phyloP scores from a whole-genome alignment of 2,888 invertebrate genomes.

The Agrypnus murinus region DNA sequence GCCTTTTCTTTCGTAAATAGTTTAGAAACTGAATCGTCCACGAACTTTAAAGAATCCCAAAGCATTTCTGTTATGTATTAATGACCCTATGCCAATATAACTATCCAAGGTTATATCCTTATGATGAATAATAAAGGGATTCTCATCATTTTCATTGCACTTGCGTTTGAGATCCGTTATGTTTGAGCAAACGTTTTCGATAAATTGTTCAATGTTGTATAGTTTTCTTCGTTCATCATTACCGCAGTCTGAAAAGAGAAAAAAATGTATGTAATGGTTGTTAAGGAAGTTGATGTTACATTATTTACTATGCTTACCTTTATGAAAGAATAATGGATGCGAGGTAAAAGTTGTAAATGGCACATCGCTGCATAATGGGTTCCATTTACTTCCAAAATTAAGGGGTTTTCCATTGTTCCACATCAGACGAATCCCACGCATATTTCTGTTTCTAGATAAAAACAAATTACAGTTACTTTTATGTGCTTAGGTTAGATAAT shows the following conservation, averaged over 20 bases:
- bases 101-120: conserved; percentile 85
- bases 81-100: conserved; percentile 85
- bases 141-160: conserved; percentile 64
- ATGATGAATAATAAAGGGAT: conserved; percentile 76
- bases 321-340: conserved; percentile 85
- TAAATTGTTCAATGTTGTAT: conserved; percentile 78
- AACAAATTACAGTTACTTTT: no score
- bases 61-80: conserved; percentile 87
- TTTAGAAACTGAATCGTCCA: conserved; percentile 88
- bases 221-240: conserved; percentile 65
- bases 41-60: conserved; percentile 92
- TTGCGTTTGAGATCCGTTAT: conserved; percentile 70
- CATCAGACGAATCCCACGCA: conserved; percentile 83
- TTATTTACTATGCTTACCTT: conserved; percentile 76
- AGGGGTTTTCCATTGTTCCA: conserved; percentile 85
- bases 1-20: background rate
- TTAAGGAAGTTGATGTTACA: background rate
- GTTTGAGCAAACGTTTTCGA: conserved; percentile 74
- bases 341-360: conserved; percentile 87
- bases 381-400: conserved; percentile 84
- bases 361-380: conserved; percentile 86
- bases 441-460: conserved; percentile 78
- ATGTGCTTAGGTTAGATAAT: no score
- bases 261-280: background rate
- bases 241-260: conserved; percentile 62